Percentiles rank a stretch among this genome's conserved stretches.
These are phyloP conservation scores for Campaea margaritaria DNA, from an alignment of 2,888 invertebrate species.

Conservation along the genomic window DNA sequence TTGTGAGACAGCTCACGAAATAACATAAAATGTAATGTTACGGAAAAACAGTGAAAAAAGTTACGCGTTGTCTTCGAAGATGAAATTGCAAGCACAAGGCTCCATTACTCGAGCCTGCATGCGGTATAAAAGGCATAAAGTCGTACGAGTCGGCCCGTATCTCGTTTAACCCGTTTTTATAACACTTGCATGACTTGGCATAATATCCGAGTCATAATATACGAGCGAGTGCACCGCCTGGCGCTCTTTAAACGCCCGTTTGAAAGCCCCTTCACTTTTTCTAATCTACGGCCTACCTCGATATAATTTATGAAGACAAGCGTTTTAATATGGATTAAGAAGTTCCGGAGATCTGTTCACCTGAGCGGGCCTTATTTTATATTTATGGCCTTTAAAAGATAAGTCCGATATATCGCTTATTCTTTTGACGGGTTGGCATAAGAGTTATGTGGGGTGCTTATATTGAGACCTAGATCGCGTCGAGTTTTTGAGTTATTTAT, in stretches of 20 bases:
- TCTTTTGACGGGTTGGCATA: constrained; percentile 24
- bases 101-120: constrained; percentile 14
- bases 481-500: neutral
- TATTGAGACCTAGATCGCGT: constrained; percentile 5
- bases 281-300: constrained; percentile 35
- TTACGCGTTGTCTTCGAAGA: constrained; percentile 6
- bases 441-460: constrained; percentile 1
- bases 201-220: constrained; percentile 10
- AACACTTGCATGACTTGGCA: constrained; percentile 31
- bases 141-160: constrained; percentile 17
- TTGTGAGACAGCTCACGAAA: neutral
- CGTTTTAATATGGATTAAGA: constrained; percentile 52
- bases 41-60: constrained; percentile 5
- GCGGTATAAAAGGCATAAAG: constrained; percentile 22
- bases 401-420: constrained; percentile 37
- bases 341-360: constrained; percentile 45
- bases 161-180: constrained; percentile 32
- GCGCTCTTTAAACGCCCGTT: neutral
- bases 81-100: constrained; percentile 11
- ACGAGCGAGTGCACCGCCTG: constrained; percentile 18
- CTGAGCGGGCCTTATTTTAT: constrained; percentile 38
- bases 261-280: constrained; percentile 14
- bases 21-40: constrained; percentile 1
- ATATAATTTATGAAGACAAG: constrained; percentile 52
- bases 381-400: constrained; percentile 37